Conservation (phyloP, 2,888 invertebrate species). For the Cloeon dipterum region DNA sequence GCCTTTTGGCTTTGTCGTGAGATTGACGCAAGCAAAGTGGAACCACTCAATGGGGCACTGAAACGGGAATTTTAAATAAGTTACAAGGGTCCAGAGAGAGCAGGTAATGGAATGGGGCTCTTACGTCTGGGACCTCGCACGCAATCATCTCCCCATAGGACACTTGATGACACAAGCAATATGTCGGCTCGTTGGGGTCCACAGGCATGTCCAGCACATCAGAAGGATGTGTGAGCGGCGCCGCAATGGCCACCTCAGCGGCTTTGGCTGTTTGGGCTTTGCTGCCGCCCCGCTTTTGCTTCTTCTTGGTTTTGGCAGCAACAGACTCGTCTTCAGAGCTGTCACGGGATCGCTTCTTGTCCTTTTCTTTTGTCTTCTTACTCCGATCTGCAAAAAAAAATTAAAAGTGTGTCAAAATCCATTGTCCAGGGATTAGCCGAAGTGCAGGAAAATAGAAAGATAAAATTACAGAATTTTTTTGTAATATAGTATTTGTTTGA, state of each 20-base stretch:
- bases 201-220: constrained; percentile 39
- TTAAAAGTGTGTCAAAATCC: too few relatives aligned
- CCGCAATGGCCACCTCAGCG: constrained; percentile 14
- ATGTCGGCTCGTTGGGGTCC: constrained; percentile 94
- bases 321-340: constrained; percentile 25
- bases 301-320: constrained; percentile 24
- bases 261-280: constrained; percentile 15
- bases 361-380: constrained; percentile 39
- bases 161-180: constrained; percentile 92
- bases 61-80: constrained; percentile 9
- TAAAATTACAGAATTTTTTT: too few relatives aligned
- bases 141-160: constrained; percentile 95
- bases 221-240: constrained; percentile 39
- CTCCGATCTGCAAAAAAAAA: constrained; percentile 35
- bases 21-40: constrained; percentile 81
- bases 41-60: constrained; percentile 84
- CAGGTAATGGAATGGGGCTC: neutral
- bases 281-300: constrained; percentile 25
- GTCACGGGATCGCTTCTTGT: constrained; percentile 28
- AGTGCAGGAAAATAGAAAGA: too few relatives aligned
- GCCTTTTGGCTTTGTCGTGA: constrained; percentile 80
- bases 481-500: too few relatives aligned
- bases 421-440: too few relatives aligned
- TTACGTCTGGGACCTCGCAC: constrained; percentile 77
- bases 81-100: too few relatives aligned